Base-by-base conservation (phyloP, 2,797 vertebrate genomes). In the Cirrhinus mrigala region DNA sequence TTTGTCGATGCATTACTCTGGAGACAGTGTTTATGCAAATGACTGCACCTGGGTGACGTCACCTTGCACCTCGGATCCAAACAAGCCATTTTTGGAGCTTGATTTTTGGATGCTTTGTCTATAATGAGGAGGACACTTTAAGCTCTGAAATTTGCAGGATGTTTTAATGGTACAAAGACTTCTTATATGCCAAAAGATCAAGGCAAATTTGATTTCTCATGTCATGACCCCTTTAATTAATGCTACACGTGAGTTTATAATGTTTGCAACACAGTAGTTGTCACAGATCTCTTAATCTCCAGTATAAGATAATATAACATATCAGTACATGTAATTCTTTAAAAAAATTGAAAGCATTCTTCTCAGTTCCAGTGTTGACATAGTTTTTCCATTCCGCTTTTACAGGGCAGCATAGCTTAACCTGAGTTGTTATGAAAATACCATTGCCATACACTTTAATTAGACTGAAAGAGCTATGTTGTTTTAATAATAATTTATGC, bases 401-500 rank as follows among this genome's bases (percentile, higher is more conserved):
- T 20, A 33, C 60, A 24, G 76, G 56, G 2, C 58, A 64, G 29
- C n/a, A 20, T 24, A 78, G 29, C 15, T 48, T 16, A 11, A 77
- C 54, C 54, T 24, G 22, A 24, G 14, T 48, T 24, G 20, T 52
- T 50, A 54, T 11, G 52, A 10, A 77, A 66, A 83, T 20, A 37
- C 40, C 56, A 73, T 10, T 27, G 12, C 40, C 11, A 22, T 18
- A 50, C 2, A 29, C 27, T 62, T 69, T 29, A 68, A 56, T 66
- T 54, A 76, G 33, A 68, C 29, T 20, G 15, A 40, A 66, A 58
- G 6, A 22, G 74, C 33, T 56, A 70, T 58, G 66, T 54, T 77
- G 37, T 84, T 78, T 75, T 64, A 68, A 52, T 33, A 64, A 22
- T 69, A 68, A 80, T 80, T 80, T 80, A 80, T 80, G 79, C 62